A percentile compares a stretch with the other conserved stretches of the same genome.
These are phyloP conservation scores for Aphodius sticticus DNA, from an alignment of 2,888 invertebrate species.

Conservation along the genomic window DNA sequence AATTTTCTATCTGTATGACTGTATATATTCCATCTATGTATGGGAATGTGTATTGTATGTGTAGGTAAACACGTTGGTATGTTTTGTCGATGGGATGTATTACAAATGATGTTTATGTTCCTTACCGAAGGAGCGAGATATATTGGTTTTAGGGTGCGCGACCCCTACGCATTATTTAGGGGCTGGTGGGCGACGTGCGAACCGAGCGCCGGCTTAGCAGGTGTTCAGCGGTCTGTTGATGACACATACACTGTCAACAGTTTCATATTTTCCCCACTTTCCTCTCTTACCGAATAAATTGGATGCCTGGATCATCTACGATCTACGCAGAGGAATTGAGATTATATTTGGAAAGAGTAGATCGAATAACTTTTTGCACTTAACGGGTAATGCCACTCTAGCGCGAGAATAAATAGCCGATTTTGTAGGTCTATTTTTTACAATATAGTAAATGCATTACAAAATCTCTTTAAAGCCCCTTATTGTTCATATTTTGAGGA, in stretches of 20 bases:
- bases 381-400: not conserved
- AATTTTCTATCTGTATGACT: no score
- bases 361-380: constrained; percentile 4
- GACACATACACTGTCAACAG: constrained; percentile 43
- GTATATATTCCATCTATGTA: no score
- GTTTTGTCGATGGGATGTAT: constrained; percentile 35
- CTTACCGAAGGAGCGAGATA: constrained; percentile 33
- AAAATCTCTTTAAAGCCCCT: no score
- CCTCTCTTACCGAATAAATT: not conserved
- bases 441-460: no score
- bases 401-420: no score
- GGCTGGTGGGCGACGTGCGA: constrained; percentile 42
- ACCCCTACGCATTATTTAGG: not conserved
- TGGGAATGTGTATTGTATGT: not conserved
- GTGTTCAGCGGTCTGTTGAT: constrained; percentile 48
- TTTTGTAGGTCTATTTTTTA: no score
- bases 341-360: not conserved
- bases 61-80: constrained; percentile 19
- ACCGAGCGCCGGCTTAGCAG: constrained; percentile 44
- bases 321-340: not conserved
- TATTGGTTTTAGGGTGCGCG: not conserved
- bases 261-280: not conserved
- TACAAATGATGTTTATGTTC: constrained; percentile 45
- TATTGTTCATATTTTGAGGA: no score
- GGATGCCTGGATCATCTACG: not conserved